Evolutionary conservation across 2,797 vertebrate species (phyloP).

Genomic region (Acestrorhynchus altus): DNA sequence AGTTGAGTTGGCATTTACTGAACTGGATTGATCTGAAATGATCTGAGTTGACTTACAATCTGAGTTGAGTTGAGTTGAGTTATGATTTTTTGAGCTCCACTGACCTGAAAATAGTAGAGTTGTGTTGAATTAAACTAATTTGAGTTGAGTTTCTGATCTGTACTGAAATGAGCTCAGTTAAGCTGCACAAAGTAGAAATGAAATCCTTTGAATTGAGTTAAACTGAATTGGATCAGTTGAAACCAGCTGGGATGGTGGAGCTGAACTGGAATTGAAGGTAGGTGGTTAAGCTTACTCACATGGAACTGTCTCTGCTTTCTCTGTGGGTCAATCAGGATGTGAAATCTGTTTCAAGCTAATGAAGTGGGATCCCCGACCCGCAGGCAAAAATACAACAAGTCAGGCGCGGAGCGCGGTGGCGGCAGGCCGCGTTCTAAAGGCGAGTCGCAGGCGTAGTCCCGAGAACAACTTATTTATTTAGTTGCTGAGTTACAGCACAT

Average conservation of each 20-base stretch:
- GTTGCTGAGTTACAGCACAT: slow-evolving; percentile 56
- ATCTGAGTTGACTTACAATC: not conserved
- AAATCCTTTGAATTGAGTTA: not conserved
- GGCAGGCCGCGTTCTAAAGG: slow-evolving; percentile 24
- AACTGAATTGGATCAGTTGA: not conserved
- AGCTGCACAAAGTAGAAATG: no score
- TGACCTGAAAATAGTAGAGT: no score
- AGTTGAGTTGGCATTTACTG: not conserved
- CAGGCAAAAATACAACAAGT: not conserved
- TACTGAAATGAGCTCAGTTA: not conserved
- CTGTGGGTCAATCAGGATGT: slow-evolving; percentile 30
- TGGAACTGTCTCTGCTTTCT: no score
- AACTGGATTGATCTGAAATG: not conserved
- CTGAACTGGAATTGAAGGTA: no score
- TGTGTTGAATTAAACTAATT: no score
- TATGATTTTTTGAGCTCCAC: not conserved
- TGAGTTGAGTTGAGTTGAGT: not conserved
- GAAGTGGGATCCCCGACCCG: not conserved
- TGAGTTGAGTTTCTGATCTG: no score
- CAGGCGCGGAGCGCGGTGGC: not conserved
- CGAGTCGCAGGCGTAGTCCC: slow-evolving; percentile 19
- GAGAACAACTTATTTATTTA: slow-evolving; percentile 45
- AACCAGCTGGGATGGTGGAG: no score
- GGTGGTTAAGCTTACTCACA: no score
- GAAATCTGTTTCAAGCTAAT: slow-evolving; percentile 28